Evolutionary conservation across 2,797 vertebrate genomes (phyloP), one percentile per base, ranked within the genome.

Genomic region (Chaetodon trifasciatus): DNA sequence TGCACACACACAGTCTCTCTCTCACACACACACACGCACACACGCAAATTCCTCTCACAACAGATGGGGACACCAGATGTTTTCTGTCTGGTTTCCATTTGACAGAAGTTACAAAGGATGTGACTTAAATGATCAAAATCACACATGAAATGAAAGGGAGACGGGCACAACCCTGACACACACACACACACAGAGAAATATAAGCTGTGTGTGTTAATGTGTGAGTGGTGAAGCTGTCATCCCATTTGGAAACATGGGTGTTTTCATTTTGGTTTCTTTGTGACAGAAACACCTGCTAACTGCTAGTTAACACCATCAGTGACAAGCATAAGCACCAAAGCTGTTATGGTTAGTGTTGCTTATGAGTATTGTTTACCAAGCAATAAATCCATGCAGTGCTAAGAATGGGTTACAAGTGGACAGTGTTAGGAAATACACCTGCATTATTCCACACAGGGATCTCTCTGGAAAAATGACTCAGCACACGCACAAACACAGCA

Each of bases 1-100:
- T 40, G 61, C 82, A 62, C 56, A 74, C 55, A 16, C 23, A 42
- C 15, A 2, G 24, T 49, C 62, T 47, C 47, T 21, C 44, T 46
- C 44, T 46, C n/a, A 12, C 28, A 10, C 32, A 10, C 44, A 52
- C 47, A 46, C 65, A 67, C n/a, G 74, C 65, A 81, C 35, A 75
- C 47, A 79, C 35, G 56, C 42, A 77, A 64, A 65, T 83, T 82
- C 62, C 46, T 60, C 74, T 72, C 62, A 65, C 67, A 76, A 60
- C 91, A 93, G 77, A 93, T 92, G 88, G 83, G 85, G 78, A 89
- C 81, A 81, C 74, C 92, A 94, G 91, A 93, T 95, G 93, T 90
- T 93, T 84, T 70, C 81, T 91, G 90, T 91, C 90, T 94, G 95
- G 84, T 89, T 89, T 89, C 80, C 60, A 92, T 92, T 86, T 74